Evolutionary conservation across 92 coral and sea anemone genomes (phyloP).

Genomic region (Parazoanthus swiftii): DNA sequence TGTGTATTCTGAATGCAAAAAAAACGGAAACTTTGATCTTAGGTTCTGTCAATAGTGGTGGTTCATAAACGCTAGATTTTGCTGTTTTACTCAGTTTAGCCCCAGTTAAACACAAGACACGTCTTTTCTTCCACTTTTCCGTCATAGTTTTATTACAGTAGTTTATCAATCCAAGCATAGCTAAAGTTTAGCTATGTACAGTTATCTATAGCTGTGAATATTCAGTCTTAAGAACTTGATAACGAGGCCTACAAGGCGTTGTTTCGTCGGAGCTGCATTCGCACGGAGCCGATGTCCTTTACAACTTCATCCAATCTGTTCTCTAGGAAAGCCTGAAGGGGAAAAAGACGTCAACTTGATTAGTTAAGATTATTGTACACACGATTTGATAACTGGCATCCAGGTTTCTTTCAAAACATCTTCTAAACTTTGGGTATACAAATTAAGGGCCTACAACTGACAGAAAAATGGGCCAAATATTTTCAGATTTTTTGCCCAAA

Average conservation of each 20-base stretch:
- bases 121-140: neutral
- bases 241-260: constrained; percentile 43
- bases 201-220: neutral
- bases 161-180: neutral
- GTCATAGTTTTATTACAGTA: neutral
- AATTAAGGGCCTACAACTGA: too few relatives aligned
- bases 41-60: too few relatives aligned
- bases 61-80: too few relatives aligned
- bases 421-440: too few relatives aligned
- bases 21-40: too few relatives aligned
- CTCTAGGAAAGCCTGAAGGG: constrained; percentile 70
- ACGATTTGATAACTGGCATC: neutral
- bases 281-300: constrained; percentile 65
- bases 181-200: too few relatives aligned
- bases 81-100: too few relatives aligned
- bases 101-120: too few relatives aligned
- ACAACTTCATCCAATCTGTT: constrained; percentile 73
- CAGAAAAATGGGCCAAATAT: too few relatives aligned
- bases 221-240: neutral
- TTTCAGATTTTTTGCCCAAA: too few relatives aligned
- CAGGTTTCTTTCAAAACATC: neutral
- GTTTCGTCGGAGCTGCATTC: constrained; percentile 65
- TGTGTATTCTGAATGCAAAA: too few relatives aligned
- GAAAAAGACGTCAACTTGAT: neutral
- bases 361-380: neutral